phyloP scores from a whole-genome alignment of 2,797 vertebrate genomes.

The Gephyroberyx darwinii region DNA sequence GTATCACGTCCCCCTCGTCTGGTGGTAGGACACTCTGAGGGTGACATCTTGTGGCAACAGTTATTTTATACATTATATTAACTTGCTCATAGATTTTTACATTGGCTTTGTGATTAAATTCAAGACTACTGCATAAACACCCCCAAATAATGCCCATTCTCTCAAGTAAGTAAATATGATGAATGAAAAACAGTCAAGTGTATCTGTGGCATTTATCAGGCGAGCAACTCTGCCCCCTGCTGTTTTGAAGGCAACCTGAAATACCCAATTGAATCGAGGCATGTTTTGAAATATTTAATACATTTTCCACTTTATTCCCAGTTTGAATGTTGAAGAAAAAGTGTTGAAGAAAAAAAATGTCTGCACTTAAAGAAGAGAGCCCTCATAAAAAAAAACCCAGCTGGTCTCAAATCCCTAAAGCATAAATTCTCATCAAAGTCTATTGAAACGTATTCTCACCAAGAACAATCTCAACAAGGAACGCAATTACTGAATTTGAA shows the following conservation, averaged over 20 bases:
- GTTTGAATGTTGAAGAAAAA: no score
- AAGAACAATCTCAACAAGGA: neutral
- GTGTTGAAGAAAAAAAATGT: no score
- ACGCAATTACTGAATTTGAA: neutral
- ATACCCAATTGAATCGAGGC: neutral
- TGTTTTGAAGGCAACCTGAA: constrained; percentile 18
- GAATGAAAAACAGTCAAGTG: neutral
- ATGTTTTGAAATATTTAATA: no score
- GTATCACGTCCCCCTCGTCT: neutral
- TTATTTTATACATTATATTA: neutral
- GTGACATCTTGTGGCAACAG: constrained; percentile 49
- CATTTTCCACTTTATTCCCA: no score
- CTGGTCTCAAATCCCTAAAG: no score
- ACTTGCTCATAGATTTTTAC: neutral
- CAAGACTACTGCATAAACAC: neutral
- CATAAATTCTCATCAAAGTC: no score
- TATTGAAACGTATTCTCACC: no score
- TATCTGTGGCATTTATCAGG: neutral
- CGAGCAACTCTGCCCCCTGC: constrained; percentile 62
- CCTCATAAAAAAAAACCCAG: no score
- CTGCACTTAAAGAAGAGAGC: no score
- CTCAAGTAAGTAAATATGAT: neutral
- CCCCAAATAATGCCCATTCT: neutral
- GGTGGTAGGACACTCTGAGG: neutral
- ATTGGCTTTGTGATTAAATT: neutral